Conservation (phyloP, 2,888 invertebrate genomes). For the Pyrrhosoma nymphula region DNA sequence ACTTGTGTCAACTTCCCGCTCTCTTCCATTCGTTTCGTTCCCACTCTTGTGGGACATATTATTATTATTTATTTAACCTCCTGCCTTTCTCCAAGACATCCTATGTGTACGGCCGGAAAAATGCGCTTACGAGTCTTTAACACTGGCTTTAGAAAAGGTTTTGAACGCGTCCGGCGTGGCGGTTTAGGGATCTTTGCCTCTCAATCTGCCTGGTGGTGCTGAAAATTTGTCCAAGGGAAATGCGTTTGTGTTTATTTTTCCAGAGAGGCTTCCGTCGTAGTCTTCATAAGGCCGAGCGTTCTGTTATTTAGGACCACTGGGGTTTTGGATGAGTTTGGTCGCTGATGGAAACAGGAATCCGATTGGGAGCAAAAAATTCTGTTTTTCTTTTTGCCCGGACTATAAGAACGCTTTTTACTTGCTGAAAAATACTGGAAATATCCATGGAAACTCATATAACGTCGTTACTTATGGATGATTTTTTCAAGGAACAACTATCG, state of each 20-base stretch:
- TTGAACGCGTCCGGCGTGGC: neutral
- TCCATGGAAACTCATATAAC: too few relatives aligned
- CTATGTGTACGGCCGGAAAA: neutral
- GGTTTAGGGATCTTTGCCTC: neutral
- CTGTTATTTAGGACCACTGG: neutral
- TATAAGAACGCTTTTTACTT: neutral
- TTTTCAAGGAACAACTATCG: too few relatives aligned
- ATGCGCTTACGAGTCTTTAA: constrained; percentile 33
- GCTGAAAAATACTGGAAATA: neutral
- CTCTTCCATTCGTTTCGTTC: neutral
- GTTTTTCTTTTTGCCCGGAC: neutral
- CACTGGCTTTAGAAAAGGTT: neutral
- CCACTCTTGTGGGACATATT: neutral
- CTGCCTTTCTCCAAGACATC: neutral
- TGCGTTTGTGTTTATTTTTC: constrained; percentile 13
- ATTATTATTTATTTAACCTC: neutral
- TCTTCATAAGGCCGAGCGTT: neutral
- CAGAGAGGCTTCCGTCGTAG: neutral
- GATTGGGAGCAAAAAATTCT: neutral
- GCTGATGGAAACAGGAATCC: neutral
- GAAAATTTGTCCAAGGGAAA: constrained; percentile 29
- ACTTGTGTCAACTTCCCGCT: constrained; percentile 29
- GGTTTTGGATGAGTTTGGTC: neutral
- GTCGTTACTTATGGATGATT: too few relatives aligned
- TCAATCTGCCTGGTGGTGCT: constrained; percentile 1